phyloP scores from a whole-genome alignment of 2,797 vertebrate genomes.

The Pyrocephalus nanus region DNA sequence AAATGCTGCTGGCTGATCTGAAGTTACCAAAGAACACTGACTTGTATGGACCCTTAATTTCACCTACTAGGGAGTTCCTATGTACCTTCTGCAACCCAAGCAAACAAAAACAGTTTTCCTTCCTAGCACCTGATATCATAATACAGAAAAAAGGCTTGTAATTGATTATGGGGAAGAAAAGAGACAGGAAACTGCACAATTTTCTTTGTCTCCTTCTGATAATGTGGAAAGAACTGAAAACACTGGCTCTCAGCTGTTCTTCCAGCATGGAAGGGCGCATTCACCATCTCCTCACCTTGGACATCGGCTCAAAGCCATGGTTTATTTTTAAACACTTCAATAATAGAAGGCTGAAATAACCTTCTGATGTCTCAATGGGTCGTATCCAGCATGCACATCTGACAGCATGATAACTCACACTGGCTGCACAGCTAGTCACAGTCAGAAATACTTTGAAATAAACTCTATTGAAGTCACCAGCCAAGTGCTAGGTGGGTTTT shows the following conservation, averaged over 20 bases:
- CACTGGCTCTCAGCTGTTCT: not conserved
- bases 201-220: not conserved
- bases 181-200: not conserved
- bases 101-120: not conserved
- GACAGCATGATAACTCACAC: not conserved
- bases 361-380: not conserved
- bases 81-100: not conserved
- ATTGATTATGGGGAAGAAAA: not conserved
- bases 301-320: not conserved
- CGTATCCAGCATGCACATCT: not conserved
- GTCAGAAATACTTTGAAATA: not conserved
- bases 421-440: not conserved
- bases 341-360: constrained; percentile 49
- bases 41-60: not conserved
- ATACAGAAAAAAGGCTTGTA: not conserved
- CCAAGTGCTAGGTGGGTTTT: not conserved
- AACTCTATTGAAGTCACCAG: not conserved
- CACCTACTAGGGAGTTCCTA: not conserved
- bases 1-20: not conserved
- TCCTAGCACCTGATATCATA: not conserved
- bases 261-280: not conserved
- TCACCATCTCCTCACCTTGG: constrained; percentile 40
- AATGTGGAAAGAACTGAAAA: not conserved
- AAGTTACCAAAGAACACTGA: not conserved
- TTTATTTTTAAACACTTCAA: constrained; percentile 50